Conservation (phyloP, 2,797 vertebrate species). For the Gorsachius magnificus region DNA sequence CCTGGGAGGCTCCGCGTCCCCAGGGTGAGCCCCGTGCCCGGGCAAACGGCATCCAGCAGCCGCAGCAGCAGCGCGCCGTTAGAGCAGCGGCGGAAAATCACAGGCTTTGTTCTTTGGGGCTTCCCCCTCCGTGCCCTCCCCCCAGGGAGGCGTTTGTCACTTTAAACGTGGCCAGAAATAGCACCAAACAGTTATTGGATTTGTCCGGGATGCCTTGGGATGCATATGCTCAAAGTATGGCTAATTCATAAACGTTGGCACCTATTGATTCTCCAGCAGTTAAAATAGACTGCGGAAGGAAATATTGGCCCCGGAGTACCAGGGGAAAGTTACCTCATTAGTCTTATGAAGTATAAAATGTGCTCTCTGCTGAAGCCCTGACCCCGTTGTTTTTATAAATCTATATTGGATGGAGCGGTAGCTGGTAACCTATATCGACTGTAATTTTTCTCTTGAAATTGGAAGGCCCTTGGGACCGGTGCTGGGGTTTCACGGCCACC, state of each 20-base stretch:
- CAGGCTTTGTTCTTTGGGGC: constrained; percentile 7
- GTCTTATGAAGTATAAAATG: constrained; percentile 46
- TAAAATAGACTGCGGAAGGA: constrained; percentile 23
- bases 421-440: constrained; percentile 77
- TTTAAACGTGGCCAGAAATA: not conserved
- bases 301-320: not conserved
- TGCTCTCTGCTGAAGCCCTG: constrained; percentile 49
- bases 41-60: not conserved
- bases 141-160: not conserved
- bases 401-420: constrained; percentile 71
- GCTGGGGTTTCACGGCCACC: not conserved
- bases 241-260: constrained; percentile 60
- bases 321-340: constrained; percentile 55
- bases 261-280: constrained; percentile 41
- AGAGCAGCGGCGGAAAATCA: not conserved
- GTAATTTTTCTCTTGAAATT: constrained; percentile 68
- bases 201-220: constrained; percentile 29
- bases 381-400: constrained; percentile 79
- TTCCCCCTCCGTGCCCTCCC: not conserved
- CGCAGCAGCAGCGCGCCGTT: not conserved
- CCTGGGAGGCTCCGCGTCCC: not conserved
- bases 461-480: not conserved
- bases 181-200: not conserved
- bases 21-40: rapidly evolving
- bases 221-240: not conserved